phyloP scores from a whole-genome alignment of 1,140 invertebrate species.

The Holcopasites calliopsidis region DNA sequence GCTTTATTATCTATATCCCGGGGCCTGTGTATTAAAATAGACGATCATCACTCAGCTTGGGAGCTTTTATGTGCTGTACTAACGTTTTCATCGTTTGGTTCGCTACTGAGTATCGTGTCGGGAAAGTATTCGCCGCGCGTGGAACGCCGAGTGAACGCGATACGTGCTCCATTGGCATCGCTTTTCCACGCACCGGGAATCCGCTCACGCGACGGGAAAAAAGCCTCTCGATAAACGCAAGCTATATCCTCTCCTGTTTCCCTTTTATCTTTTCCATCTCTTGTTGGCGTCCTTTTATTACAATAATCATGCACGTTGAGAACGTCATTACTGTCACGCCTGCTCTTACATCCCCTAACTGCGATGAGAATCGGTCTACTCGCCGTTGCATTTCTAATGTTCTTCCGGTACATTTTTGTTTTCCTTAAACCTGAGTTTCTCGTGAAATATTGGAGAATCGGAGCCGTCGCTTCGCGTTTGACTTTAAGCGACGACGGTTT shows the following conservation, averaged over 20 bases:
- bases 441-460: too few species aligned
- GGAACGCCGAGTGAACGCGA: not conserved
- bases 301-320: too few species aligned
- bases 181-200: not conserved
- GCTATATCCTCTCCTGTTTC: not conserved
- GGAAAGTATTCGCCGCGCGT: slow-evolving; percentile 17
- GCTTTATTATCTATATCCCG: slow-evolving; percentile 57
- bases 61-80: slow-evolving; percentile 41
- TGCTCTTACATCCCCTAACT: too few species aligned
- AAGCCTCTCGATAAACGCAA: not conserved
- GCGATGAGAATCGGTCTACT: too few species aligned
- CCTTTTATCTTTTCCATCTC: too few species aligned
- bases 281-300: too few species aligned
- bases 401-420: too few species aligned
- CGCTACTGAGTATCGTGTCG: slow-evolving; percentile 30
- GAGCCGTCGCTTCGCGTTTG: too few species aligned
- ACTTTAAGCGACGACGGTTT: not conserved
- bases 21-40: slow-evolving; percentile 52
- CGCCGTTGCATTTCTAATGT: too few species aligned
- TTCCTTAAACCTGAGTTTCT: too few species aligned
- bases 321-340: too few species aligned
- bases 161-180: not conserved
- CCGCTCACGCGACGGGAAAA: not conserved
- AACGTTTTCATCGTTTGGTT: slow-evolving; percentile 47
- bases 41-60: slow-evolving; percentile 21